Percentiles rank a stretch among this genome's conserved stretches.
Evolutionary conservation across 2,797 vertebrate species (phyloP).

Genomic region (Myripristis jacobus): DNA sequence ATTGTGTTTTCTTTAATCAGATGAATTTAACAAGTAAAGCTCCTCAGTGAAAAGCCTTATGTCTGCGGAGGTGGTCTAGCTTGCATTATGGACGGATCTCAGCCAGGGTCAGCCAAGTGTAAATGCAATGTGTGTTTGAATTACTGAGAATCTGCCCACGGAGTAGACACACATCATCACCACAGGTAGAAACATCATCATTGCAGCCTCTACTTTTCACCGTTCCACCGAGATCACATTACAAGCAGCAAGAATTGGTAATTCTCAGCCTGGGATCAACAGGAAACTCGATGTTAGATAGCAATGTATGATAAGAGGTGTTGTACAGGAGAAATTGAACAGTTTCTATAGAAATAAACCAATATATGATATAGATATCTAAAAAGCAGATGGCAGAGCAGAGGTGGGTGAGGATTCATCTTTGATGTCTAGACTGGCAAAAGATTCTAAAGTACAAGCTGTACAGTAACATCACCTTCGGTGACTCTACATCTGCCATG

Average conservation of each 20-base stretch:
- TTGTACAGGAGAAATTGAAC: background rate
- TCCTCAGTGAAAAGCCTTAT: conserved; percentile 5
- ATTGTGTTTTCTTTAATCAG: conserved; percentile 17
- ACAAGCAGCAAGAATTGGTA: background rate
- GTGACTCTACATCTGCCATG: conserved; percentile 1
- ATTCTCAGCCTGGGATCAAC: background rate
- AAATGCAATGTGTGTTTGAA: conserved; percentile 16
- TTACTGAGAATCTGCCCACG: conserved; percentile 23
- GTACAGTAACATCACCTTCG: background rate
- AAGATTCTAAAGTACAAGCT: conserved; percentile 8
- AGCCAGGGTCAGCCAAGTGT: conserved; percentile 18
- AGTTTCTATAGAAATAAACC: no score
- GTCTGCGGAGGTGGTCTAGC: conserved; percentile 31
- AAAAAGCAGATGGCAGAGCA: conserved; percentile 15
- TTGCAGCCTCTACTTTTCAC: background rate
- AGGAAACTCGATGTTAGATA: conserved; percentile 5
- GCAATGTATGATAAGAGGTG: background rate
- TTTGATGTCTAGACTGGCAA: background rate
- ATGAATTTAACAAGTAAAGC: conserved; percentile 24
- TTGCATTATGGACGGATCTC: conserved; percentile 21
- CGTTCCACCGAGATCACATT: no score
- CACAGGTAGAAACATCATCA: conserved; percentile 1
- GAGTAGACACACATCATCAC: conserved; percentile 2
- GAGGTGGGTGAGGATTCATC: conserved; percentile 15
- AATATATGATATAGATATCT: background rate